A percentile compares a stretch with the other conserved stretches of the same genome.
These are phyloP conservation scores for Liolophura sinensis DNA, from an alignment of 1,140 invertebrate species.

Conservation along the genomic window DNA sequence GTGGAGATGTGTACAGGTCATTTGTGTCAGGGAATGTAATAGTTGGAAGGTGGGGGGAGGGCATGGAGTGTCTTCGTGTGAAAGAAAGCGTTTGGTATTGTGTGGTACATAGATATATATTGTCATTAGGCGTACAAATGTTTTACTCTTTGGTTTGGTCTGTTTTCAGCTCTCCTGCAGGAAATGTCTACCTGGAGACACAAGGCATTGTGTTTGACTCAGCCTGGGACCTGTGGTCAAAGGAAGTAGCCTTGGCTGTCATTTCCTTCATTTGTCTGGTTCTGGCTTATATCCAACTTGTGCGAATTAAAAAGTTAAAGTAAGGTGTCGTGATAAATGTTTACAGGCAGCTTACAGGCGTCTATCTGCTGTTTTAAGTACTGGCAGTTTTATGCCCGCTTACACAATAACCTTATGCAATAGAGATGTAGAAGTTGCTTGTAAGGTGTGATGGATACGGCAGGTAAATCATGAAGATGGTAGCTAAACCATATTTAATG, in stretches of 20 bases:
- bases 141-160: too few species aligned
- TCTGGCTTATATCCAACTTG: slow-evolving; percentile 43
- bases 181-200: slow-evolving; percentile 32
- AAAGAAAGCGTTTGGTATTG: neutral
- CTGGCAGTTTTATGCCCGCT: too few species aligned
- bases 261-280: slow-evolving; percentile 37
- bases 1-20: too few species aligned
- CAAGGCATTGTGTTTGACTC: slow-evolving; percentile 39
- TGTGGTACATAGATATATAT: neutral
- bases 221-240: slow-evolving; percentile 51
- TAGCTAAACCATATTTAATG: too few species aligned
- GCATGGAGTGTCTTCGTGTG: neutral
- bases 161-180: slow-evolving; percentile 6
- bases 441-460: too few species aligned
- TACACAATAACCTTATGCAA: too few species aligned
- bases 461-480: too few species aligned
- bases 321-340: slow-evolving; percentile 6
- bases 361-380: too few species aligned
- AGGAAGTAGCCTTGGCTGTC: slow-evolving; percentile 35
- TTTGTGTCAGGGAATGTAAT: neutral
- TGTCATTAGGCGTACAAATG: neutral
- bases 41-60: too few species aligned
- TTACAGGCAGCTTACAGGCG: too few species aligned
- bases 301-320: slow-evolving; percentile 37
- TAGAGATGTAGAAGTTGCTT: too few species aligned